Conservation (phyloP, 2,797 vertebrate genomes). For the Parauchenoglanis ngamensis region DNA sequence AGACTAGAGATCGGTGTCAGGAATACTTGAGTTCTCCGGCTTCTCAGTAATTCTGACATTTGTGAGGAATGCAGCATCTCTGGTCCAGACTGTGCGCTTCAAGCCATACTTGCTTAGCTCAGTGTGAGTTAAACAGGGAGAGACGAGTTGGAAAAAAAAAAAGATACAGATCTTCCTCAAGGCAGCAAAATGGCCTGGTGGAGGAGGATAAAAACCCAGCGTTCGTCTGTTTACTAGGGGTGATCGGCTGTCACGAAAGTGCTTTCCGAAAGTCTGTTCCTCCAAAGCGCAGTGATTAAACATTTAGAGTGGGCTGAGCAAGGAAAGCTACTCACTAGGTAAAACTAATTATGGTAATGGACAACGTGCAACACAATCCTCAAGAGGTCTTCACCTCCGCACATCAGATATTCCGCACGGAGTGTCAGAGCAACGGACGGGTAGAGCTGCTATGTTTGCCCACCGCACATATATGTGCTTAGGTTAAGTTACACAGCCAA, state of each 20-base stretch:
- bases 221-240: constrained; percentile 67
- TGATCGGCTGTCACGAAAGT: constrained; percentile 61
- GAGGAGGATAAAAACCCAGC: constrained; percentile 50
- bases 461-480: constrained; percentile 36
- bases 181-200: not conserved
- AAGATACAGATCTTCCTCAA: not conserved
- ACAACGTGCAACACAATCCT: constrained; percentile 78
- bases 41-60: constrained; percentile 71
- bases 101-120: constrained; percentile 65
- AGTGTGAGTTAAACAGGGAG: constrained; percentile 76
- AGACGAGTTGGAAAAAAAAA: constrained; percentile 65
- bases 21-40: constrained; percentile 63
- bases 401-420: constrained; percentile 69
- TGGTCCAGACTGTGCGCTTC: constrained; percentile 66
- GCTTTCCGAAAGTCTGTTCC: constrained; percentile 62
- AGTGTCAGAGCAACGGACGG: constrained; percentile 62
- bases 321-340: constrained; percentile 76
- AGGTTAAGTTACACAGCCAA: constrained; percentile 45
- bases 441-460: constrained; percentile 46
- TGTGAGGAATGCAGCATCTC: constrained; percentile 76
- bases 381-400: constrained; percentile 69
- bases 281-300: constrained; percentile 79
- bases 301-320: constrained; percentile 74
- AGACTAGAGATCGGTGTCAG: constrained; percentile 42
- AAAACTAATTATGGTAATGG: constrained; percentile 83